Evolutionary conservation across 2,113 vertebrate genomes (phyloP), one percentile per base, ranked within the genome.

Genomic region (Camelus bactrianus): DNA sequence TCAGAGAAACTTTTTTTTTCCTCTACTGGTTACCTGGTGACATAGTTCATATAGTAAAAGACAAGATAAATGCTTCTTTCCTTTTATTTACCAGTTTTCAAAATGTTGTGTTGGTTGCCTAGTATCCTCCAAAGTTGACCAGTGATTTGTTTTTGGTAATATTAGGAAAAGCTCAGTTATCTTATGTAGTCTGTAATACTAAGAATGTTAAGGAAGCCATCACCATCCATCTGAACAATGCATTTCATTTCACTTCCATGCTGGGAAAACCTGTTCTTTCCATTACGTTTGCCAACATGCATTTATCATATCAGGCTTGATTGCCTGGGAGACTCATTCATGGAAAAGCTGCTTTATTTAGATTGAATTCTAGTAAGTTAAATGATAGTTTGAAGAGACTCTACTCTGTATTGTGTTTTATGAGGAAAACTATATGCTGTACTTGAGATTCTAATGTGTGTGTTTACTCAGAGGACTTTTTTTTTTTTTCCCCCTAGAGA

Each of bases 281-380:
- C 13, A 1, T 79, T 67, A 56, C 8, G 20, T 70, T 81, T 64
- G 35, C 60, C 8, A 54, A 0, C 56, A 28, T 81, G 22, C 72
- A 30, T 50, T 83, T 75, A 30, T 69, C 52, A 69, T 69, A 95
- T 90, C n/a, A 81, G 62, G 12, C 26, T 79, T 38, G 28, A 65
- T 17, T 84, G 35, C 32, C 14, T 52, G 60, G 54, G 88, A 58
- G 5, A 67, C 17, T 70, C 52, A 62, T 72, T 95, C 16, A 22
- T 26, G 56, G 56, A 91, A 48, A 93, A 91, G 38, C 84, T 94
- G 38, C 48, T 89, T 79, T 82, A 58, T 72, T 76, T 65, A 86
- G 72, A 73, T 77, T 38, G 88, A 97, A 75, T 75, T 94, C 3
- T 26, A 48, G n/a, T 58, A 81, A 81, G 67, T 80, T 72, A 85